These are phyloP conservation scores for Strongylocentrotus purpuratus DNA, from an alignment of 35 echinoderm and acorn worm species.

Conservation along the genomic window DNA sequence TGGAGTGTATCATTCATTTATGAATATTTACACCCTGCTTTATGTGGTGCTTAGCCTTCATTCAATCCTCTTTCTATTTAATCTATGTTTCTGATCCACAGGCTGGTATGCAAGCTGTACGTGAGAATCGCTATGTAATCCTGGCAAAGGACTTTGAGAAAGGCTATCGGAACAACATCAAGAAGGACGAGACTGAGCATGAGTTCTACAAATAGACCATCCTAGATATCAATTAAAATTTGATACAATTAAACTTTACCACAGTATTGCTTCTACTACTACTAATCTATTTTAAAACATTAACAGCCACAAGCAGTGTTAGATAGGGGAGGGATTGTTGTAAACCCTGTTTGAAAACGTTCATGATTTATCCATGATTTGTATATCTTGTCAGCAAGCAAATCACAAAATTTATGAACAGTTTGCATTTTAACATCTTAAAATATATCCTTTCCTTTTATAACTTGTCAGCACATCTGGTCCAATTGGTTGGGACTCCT, in stretches of 20 bases:
- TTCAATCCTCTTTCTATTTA: neutral
- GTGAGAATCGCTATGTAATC: conserved; percentile 96
- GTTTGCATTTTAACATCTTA: no score
- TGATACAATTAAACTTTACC: neutral
- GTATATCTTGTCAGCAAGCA: no score
- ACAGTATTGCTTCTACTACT: neutral
- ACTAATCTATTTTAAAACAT: neutral
- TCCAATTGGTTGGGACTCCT: no score
- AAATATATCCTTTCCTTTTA: no score
- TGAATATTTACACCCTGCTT: no score
- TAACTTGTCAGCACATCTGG: no score
- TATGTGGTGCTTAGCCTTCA: neutral
- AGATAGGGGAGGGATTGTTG: no score
- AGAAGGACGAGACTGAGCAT: conserved; percentile 97
- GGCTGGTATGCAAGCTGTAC: conserved; percentile 96
- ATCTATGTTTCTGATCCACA: conserved; percentile 24
- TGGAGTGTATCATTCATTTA: no score
- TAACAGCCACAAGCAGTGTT: neutral
- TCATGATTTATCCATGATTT: no score
- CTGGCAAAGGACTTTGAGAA: conserved; percentile 98
- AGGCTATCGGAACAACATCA: conserved; percentile 98
- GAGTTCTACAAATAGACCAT: conserved; percentile 93
- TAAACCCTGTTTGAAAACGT: no score
- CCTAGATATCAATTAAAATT: no score
- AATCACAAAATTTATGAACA: no score